phyloP scores from a whole-genome alignment of 1,140 invertebrate genomes.

The Drosophila sturtevanti region DNA sequence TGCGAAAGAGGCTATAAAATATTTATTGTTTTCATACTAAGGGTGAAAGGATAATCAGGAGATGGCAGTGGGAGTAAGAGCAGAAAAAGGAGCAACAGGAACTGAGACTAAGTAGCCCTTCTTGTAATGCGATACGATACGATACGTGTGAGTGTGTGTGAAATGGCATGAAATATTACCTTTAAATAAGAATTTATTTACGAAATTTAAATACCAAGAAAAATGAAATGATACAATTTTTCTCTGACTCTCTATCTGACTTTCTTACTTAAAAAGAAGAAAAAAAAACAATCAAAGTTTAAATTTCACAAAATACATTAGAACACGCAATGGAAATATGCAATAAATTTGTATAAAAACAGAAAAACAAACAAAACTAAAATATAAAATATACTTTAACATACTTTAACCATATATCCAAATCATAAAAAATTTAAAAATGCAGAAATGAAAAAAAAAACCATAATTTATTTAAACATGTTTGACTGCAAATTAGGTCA shows the following conservation, averaged over 20 bases:
- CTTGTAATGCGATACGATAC: slow-evolving; percentile 54
- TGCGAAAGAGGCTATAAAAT: slow-evolving; percentile 58
- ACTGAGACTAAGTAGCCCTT: slow-evolving; percentile 15
- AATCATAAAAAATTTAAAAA: too few relatives aligned
- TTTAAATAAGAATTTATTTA: slow-evolving; percentile 64
- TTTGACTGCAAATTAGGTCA: too few relatives aligned
- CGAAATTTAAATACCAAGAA: slow-evolving; percentile 56
- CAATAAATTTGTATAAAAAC: too few relatives aligned
- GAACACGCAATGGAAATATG: too few relatives aligned
- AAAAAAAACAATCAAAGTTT: too few relatives aligned
- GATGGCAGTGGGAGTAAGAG: neutral
- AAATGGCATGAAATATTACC: slow-evolving; percentile 55
- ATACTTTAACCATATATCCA: too few relatives aligned
- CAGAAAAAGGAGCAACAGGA: slow-evolving; percentile 57
- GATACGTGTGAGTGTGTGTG: neutral
- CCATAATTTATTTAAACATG: too few relatives aligned
- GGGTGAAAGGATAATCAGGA: slow-evolving; percentile 7
- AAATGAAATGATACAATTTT: neutral
- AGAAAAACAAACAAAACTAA: too few relatives aligned
- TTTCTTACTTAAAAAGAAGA: too few relatives aligned
- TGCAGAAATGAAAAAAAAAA: too few relatives aligned
- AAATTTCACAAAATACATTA: too few relatives aligned
- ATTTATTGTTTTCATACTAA: slow-evolving; percentile 73
- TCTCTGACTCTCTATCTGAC: neutral
- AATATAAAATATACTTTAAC: too few relatives aligned